A percentile compares a stretch with the other conserved stretches of the same genome.
phyloP scores from a whole-genome alignment of 2,113 vertebrate genomes.

The Amblyornis subalaris region DNA sequence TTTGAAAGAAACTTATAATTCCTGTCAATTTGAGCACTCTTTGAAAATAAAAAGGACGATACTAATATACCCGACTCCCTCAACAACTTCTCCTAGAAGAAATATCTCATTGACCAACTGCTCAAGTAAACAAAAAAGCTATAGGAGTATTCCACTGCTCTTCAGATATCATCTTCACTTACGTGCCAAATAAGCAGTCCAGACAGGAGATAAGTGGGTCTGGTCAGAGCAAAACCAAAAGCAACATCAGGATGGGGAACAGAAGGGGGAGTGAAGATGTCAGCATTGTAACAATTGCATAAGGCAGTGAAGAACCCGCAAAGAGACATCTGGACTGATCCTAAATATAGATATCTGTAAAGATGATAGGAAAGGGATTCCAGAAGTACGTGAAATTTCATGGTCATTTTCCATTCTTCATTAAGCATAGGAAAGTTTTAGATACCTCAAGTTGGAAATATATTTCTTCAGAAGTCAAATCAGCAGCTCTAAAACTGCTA shows the following conservation, averaged over 20 bases:
- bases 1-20: not conserved
- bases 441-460: not conserved
- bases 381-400: not conserved
- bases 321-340: not conserved
- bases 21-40: not conserved
- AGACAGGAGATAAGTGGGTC: not conserved
- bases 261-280: not conserved
- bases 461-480: not conserved
- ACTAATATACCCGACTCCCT: not conserved
- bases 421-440: not conserved
- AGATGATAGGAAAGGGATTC: not conserved
- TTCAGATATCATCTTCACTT: not conserved
- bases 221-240: not conserved
- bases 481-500: not conserved
- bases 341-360: not conserved
- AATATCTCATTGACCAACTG: not conserved
- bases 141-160: not conserved
- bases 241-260: not conserved
- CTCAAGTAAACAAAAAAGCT: not conserved
- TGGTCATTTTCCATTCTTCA: not conserved
- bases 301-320: not conserved
- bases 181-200: not conserved
- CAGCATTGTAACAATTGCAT: not conserved
- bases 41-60: not conserved
- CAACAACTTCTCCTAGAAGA: not conserved